Percentiles rank a stretch among this genome's conserved stretches.
phyloP scores from a whole-genome alignment of 2,113 vertebrate species.

The Pyrgilauda ruficollis region DNA sequence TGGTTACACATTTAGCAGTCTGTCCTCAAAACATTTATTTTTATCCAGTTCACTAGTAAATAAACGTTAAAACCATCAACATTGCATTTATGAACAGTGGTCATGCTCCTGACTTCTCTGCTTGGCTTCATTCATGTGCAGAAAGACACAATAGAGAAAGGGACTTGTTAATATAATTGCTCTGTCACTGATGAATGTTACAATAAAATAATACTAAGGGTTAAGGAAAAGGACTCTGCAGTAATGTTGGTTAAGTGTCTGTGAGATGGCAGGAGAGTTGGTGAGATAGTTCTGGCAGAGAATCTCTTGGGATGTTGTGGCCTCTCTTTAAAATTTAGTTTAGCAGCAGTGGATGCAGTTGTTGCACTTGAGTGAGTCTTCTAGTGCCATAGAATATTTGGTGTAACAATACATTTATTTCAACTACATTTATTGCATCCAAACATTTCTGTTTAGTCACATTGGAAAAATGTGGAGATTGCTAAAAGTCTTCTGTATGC shows the following conservation, averaged over 20 bases:
- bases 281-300: background rate
- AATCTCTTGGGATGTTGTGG: background rate
- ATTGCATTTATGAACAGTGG: background rate
- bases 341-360: background rate
- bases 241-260: background rate
- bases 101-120: background rate
- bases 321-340: background rate
- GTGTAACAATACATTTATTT: background rate
- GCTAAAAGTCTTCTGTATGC: background rate
- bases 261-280: background rate
- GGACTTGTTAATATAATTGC: background rate
- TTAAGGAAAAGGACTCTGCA: background rate
- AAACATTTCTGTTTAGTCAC: slow-evolving; percentile 5
- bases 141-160: background rate
- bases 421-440: background rate
- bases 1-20: background rate
- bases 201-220: background rate
- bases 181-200: background rate
- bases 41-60: background rate
- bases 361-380: background rate
- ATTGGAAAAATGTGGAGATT: slow-evolving; percentile 17
- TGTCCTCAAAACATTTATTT: background rate
- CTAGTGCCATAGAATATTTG: background rate
- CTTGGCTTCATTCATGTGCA: background rate
- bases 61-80: background rate